These are phyloP conservation scores for Amiota mariae DNA, from an alignment of 2,888 invertebrate species.

Conservation along the genomic window DNA sequence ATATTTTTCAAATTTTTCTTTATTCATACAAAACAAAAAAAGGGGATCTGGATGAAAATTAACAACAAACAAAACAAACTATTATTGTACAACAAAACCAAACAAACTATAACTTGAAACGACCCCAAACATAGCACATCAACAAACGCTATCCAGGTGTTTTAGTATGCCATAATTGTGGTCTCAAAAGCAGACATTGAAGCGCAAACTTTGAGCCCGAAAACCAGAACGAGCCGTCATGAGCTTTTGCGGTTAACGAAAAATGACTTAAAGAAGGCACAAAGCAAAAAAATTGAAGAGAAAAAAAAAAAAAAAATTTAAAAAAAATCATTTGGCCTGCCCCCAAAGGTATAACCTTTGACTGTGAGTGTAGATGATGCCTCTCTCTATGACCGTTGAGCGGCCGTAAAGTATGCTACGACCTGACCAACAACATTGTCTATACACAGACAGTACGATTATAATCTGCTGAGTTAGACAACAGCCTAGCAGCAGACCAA, in stretches of 20 bases:
- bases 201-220: conserved; percentile 43
- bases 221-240: conserved; percentile 46
- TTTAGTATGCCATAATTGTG: conserved; percentile 57
- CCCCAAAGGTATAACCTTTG: conserved; percentile 26
- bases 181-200: conserved; percentile 43
- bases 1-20: no score
- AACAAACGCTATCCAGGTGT: conserved; percentile 15
- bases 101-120: neutral
- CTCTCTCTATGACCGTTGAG: conserved; percentile 5
- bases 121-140: neutral
- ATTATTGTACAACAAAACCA: neutral
- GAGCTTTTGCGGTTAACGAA: conserved; percentile 47
- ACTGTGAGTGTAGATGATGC: neutral
- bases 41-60: no score
- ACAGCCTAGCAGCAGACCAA: neutral
- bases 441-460: neutral
- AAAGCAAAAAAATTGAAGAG: neutral
- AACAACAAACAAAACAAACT: neutral
- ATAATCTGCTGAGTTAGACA: conserved; percentile 46
- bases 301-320: conserved; percentile 24
- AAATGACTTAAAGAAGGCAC: neutral
- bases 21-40: no score
- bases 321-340: conserved; percentile 17
- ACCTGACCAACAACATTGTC: conserved; percentile 5
- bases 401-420: conserved; percentile 11